A percentile compares a stretch with the other conserved stretches of the same genome.
phyloP scores from a whole-genome alignment of 2,888 invertebrate species.

The Nebria salina region DNA sequence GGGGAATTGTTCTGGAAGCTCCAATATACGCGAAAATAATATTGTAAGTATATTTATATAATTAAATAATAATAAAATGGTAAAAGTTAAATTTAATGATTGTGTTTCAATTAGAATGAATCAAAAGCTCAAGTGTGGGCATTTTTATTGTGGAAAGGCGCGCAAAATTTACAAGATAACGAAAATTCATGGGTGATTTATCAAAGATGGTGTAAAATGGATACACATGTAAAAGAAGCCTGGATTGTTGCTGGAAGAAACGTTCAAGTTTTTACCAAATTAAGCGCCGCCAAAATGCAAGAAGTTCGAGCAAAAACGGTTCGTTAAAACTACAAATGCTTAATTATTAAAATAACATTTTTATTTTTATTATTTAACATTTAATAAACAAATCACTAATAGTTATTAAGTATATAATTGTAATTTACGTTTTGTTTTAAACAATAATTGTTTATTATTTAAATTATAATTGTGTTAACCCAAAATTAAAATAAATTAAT shows the following conservation, averaged over 20 bases:
- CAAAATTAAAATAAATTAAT: too few relatives aligned
- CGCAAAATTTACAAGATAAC: slow-evolving; percentile 65
- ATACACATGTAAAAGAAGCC: slow-evolving; percentile 75
- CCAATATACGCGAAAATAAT: slow-evolving; percentile 70
- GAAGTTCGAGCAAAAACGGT: slow-evolving; percentile 58
- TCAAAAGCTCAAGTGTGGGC: slow-evolving; percentile 88
- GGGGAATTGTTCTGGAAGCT: slow-evolving; percentile 70
- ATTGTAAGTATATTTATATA: slow-evolving; percentile 65
- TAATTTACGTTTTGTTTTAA: too few relatives aligned
- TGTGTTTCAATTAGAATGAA: slow-evolving; percentile 67
- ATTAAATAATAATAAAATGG: background rate
- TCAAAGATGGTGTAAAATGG: slow-evolving; percentile 85
- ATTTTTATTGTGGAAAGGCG: slow-evolving; percentile 81
- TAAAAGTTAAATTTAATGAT: background rate
- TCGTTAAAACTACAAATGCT: background rate
- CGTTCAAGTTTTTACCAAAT: slow-evolving; percentile 76
- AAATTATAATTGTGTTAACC: too few relatives aligned
- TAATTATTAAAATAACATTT: too few relatives aligned
- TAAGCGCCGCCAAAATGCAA: slow-evolving; percentile 74
- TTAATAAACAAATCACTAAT: too few relatives aligned
- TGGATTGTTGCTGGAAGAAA: slow-evolving; percentile 85
- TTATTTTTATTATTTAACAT: too few relatives aligned
- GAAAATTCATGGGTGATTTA: slow-evolving; percentile 82
- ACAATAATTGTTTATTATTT: too few relatives aligned
- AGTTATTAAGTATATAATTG: too few relatives aligned